Evolutionary conservation across 2,113 vertebrate species (phyloP), one percentile per base, ranked within the genome.

Genomic region (Cercopithecus mona): DNA sequence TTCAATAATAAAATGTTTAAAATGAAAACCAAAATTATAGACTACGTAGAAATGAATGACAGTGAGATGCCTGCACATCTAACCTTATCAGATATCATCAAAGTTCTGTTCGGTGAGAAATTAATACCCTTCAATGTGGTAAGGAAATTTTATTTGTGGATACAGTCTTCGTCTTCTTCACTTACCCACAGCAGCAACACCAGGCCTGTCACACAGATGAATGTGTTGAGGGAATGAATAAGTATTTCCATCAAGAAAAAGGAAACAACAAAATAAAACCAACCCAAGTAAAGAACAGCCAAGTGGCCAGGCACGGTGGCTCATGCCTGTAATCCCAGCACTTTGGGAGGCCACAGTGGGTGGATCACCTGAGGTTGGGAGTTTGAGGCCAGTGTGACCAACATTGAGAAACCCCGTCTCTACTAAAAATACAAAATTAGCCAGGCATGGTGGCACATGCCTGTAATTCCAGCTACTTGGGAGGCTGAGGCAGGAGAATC

Each of bases 1-100:
- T 93, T 87, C 52, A 91, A 4, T 92, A 94, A 96, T 93, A 97
- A 97, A 95, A 94, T 94, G 0, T 90, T 92, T 93, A 88, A 88
- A 87, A 72, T 88, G 7, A 82, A 50, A 92, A 86, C 50, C 14
- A 45, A 93, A 76, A 66, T 70, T 86, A 59, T 72, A 86, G 30
- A 75, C 35, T 88, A 22, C 23, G 75, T 94, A 88, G 48, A 94
- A 94, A 70, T 83, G 11, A 64, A 85, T 96, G n/a, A 66, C 92
- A 59, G 90, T 82, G 55, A 87, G 59, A 78, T 78, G 17, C 52
- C 40, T 93, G 40, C 7, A 7, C 61, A 85, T 93, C 22, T 93
- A 75, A 88, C 64, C 45, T 88, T 94, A 16, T 86, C 40, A 52
- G n/a, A 68, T 75, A 35, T 91, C 50, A 82, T 78, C 22, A 68